Evolutionary conservation across 1,140 invertebrate species (phyloP), one percentile per base, ranked within the genome.

Genomic region (Diplogasteroides magnus): DNA sequence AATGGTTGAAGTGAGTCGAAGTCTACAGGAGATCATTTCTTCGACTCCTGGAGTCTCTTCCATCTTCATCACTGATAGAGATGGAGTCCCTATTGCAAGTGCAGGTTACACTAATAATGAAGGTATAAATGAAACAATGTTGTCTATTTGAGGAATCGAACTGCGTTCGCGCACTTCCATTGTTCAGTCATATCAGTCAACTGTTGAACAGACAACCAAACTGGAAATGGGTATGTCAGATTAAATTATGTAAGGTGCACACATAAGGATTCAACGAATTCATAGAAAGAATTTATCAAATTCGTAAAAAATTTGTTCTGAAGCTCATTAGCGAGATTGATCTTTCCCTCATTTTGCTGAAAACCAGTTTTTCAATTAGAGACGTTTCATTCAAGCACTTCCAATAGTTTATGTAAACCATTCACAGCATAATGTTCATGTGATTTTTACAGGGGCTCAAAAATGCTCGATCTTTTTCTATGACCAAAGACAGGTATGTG

Each of bases 161-260:
- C 64, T 75, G n/a, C 72, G 76, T 2, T 81, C 80, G 64, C 64
- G 71, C 29, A 48, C 59, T 31, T 61, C 74, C 31, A 37, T 80
- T 37, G 72, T 68, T 23, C 31, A 64, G 31, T 67, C 76, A 1
- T 77, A 67, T 37, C 69, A 61, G 19, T 28, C 63, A 15, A 66
- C 78, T 19, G 28, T 81, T 32, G 76, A 77, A 57, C 76, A 81
- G 31, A 73, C 76, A n/a, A 72, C 37, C 26, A 80, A 81, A 26
- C 74, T 77, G 2, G 75, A 68, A 15, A 69, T 77, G 59, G 76
- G 76, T 55, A 67, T 25, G 32, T 78, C 78, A 57, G 75, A 78
- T 55, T 74, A 37, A 32, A 78, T 73, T 71, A 31, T 71, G 19
- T 77, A 78, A 59, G 66, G 67, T 15, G n/a, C n/a, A n/a, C n/a